Conservation (phyloP, 2,888 invertebrate genomes). For the Capitulum mitella region DNA sequence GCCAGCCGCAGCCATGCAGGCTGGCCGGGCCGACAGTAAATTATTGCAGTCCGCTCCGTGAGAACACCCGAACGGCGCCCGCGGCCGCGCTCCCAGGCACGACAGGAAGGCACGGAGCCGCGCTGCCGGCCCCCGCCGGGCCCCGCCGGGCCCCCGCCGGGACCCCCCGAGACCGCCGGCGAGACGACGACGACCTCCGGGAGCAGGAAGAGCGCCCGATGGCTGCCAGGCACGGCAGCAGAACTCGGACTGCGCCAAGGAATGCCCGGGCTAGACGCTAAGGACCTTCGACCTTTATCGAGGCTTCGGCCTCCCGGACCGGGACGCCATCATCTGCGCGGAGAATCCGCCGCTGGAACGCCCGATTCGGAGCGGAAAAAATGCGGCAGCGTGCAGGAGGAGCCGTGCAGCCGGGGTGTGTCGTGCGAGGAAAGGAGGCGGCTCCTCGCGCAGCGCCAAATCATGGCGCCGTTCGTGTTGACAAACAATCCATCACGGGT, state of each 20-base stretch:
- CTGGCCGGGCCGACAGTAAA: not conserved
- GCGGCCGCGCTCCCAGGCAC: not conserved
- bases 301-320: no score
- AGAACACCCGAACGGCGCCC: not conserved
- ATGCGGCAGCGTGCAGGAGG: no score
- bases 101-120: not conserved
- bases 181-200: not conserved
- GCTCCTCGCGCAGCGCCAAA: not conserved
- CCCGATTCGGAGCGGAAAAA: no score
- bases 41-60: conserved; percentile 12
- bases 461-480: conserved; percentile 4
- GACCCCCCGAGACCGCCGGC: not conserved
- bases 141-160: not conserved
- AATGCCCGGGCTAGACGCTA: no score
- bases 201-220: not conserved
- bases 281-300: no score
- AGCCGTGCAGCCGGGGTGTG: no score
- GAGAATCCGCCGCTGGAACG: no score
- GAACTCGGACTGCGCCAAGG: no score
- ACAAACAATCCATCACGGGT: not conserved
- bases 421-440: not conserved
- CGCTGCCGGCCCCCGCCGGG: not conserved
- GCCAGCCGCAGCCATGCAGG: not conserved
- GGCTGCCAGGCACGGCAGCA: no score
- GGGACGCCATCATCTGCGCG: no score